A percentile compares a stretch with the other conserved stretches of the same genome.
phyloP scores from a whole-genome alignment of 37 sponge, comb jelly and placozoan species.

The Axinella damicornis region DNA sequence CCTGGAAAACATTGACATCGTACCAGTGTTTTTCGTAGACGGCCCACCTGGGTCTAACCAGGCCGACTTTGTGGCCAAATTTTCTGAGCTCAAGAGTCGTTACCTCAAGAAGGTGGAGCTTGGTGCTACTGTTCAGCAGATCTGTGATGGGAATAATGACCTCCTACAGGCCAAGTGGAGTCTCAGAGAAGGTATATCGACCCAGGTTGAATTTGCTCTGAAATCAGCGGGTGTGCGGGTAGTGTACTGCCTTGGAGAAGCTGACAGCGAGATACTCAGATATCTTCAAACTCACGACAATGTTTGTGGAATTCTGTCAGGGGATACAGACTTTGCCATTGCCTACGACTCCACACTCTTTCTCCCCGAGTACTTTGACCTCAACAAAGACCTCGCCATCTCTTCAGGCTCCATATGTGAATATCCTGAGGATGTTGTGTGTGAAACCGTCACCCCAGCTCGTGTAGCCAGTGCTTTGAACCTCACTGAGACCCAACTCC shows the following conservation, averaged over 20 bases:
- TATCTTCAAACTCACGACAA: conserved; percentile 25
- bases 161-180: background rate
- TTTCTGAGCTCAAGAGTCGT: background rate
- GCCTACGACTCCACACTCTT: conserved; percentile 24
- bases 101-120: conserved; percentile 15
- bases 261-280: conserved; percentile 9
- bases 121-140: conserved; percentile 22
- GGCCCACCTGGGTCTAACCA: conserved; percentile 1
- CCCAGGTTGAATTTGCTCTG: conserved; percentile 14
- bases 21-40: conserved; percentile 65
- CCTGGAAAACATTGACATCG: conserved; percentile 26
- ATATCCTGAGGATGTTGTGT: conserved; percentile 4
- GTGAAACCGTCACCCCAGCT: conserved; percentile 5
- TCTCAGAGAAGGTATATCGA: background rate
- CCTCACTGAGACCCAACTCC: conserved; percentile 20
- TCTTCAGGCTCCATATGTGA: background rate
- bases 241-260: conserved; percentile 39
- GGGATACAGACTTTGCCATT: conserved; percentile 59
- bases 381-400: background rate
- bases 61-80: background rate
- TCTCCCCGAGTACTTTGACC: conserved; percentile 38
- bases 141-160: conserved; percentile 42
- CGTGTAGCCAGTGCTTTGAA: conserved; percentile 27
- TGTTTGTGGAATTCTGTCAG: conserved; percentile 59
- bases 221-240: conserved; percentile 5